phyloP scores from a whole-genome alignment of 2,113 vertebrate species.

The Dissostichus mawsoni region DNA sequence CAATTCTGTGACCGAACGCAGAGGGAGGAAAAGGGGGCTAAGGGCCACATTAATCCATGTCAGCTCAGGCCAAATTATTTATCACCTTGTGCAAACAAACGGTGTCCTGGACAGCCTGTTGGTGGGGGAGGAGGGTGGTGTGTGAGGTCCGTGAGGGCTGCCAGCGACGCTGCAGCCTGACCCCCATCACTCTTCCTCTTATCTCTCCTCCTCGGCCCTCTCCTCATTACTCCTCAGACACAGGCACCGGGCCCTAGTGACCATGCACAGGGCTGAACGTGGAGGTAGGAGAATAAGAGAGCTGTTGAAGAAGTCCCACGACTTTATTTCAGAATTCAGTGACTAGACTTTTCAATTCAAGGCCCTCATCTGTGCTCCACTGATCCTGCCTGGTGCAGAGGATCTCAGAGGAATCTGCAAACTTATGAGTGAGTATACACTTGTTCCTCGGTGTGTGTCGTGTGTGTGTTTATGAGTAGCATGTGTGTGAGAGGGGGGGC shows the following conservation, averaged over 20 bases:
- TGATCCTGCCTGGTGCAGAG: constrained; percentile 22
- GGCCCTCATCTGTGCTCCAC: constrained; percentile 21
- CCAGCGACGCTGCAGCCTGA: constrained; percentile 73
- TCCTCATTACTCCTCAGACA: constrained; percentile 76
- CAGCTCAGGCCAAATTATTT: constrained; percentile 88
- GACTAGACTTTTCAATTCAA: constrained; percentile 35
- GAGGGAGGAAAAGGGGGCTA: constrained; percentile 71
- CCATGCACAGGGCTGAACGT: constrained; percentile 41
- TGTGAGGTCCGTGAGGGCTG: constrained; percentile 71
- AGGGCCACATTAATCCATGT: constrained; percentile 85
- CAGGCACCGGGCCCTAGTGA: constrained; percentile 50
- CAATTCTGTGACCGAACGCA: constrained; percentile 75
- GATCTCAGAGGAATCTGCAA: constrained; percentile 36
- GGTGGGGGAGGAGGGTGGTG: constrained; percentile 43
- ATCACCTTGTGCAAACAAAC: constrained; percentile 88
- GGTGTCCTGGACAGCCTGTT: constrained; percentile 67
- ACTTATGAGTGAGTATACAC: constrained; percentile 24
- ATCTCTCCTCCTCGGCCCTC: constrained; percentile 74
- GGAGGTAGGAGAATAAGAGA: constrained; percentile 46
- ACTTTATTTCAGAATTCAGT: constrained; percentile 64
- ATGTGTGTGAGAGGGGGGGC: constrained; percentile 24
- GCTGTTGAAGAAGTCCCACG: constrained; percentile 47
- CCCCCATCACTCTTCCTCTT: constrained; percentile 83
- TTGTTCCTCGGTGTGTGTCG: constrained; percentile 38
- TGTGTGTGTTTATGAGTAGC: constrained; percentile 57